phyloP scores from a whole-genome alignment of 2,113 vertebrate species.

The Pelecanoides urinatrix region DNA sequence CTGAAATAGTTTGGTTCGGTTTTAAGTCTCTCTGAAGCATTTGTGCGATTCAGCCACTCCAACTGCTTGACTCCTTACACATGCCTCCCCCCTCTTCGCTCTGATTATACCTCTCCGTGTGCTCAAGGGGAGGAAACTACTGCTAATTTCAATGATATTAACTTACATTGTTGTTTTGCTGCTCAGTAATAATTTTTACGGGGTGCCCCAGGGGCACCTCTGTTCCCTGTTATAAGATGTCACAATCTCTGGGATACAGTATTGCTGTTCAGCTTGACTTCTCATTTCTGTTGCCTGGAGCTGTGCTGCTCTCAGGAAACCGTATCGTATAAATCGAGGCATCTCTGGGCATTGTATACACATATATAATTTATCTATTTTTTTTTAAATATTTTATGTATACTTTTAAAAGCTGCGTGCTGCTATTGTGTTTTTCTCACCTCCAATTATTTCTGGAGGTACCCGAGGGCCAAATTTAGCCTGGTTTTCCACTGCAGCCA shows the following conservation, averaged over 20 bases:
- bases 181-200: constrained; percentile 71
- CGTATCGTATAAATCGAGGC: constrained; percentile 13
- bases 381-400: constrained; percentile 50
- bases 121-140: constrained; percentile 62
- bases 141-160: constrained; percentile 73
- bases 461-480: background rate
- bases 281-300: constrained; percentile 64
- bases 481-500: background rate
- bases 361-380: constrained; percentile 62
- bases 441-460: constrained; percentile 58
- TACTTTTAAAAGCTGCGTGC: constrained; percentile 50
- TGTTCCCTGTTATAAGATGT: constrained; percentile 58
- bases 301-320: constrained; percentile 37
- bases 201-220: constrained; percentile 63
- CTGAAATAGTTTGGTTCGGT: background rate
- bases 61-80: background rate
- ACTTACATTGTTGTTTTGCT: constrained; percentile 67
- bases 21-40: background rate
- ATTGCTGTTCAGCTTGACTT: constrained; percentile 55
- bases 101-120: constrained; percentile 50
- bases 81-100: constrained; percentile 36
- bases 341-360: constrained; percentile 41
- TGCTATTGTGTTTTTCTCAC: constrained; percentile 37
- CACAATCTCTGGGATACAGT: constrained; percentile 39
- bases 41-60: constrained; percentile 10